Base-by-base conservation (phyloP, 2,113 vertebrate genomes). In the Theristicus caerulescens region DNA sequence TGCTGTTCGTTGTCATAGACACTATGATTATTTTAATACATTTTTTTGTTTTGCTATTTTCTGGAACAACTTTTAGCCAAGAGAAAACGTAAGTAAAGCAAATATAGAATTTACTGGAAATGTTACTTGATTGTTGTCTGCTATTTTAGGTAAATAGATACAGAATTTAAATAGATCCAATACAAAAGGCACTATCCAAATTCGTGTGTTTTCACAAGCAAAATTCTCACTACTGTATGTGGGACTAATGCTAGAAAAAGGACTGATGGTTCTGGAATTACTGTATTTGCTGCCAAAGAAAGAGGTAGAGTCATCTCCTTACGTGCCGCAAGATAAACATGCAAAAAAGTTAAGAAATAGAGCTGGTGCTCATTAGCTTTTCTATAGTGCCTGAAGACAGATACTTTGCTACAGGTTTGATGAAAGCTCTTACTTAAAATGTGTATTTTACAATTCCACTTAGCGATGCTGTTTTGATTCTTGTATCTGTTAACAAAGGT, bases 11-110 rank as follows among this genome's bases (percentile, higher is more conserved):
- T 86, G 22, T 47, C 76, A 20, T 11, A 52, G 82, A 13, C 54
- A 12, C 74, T 70, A 98, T 98, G 98, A 57, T 16, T 57, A 19
- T 95, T 85, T 91, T 91, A 61, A 82, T 92, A 31, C 74, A 46
- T 80, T 61, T 97, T 59, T 93, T 94, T 72, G 44, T 98, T 94
- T 88, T 98, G 66, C 74, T 96, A 0, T 84, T 98, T 61, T 87
- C 96, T 51, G 93, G 82, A 73, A 82, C 42, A 82, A 61, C 83
- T 34, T 94, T 93, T 67, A 51, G 97, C 92, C 98, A 98, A 58
- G 98, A 98, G 34, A 96, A 98, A 97, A 98, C 71, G 98, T 98
- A 97, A 98, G 98, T 98, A 98, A 87, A 96, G 62, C 34, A 61
- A 76, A 70, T 55, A 8, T 0, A 6, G 40, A 40, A 66, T 77